These are phyloP conservation scores for Cynodonichthys magdalenae DNA, from an alignment of 2,797 vertebrate species.

Conservation along the genomic window DNA sequence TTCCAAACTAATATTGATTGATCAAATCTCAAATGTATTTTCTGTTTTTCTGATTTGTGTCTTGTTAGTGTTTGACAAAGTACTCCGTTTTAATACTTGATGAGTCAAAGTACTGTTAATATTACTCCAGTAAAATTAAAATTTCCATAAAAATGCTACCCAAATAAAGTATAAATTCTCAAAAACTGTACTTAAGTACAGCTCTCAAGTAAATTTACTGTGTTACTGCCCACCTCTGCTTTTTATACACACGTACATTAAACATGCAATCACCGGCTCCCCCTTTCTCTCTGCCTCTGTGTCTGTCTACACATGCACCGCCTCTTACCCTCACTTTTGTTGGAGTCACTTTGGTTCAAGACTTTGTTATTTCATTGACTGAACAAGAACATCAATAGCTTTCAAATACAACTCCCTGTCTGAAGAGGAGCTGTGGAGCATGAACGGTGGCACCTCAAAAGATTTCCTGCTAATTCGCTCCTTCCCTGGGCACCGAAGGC, in stretches of 20 bases:
- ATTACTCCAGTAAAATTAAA: no score
- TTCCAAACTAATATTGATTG: constrained; percentile 28
- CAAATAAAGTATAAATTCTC: no score
- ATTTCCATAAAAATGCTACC: no score
- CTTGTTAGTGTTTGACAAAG: background rate
- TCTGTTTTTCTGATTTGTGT: constrained; percentile 2
- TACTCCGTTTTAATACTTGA: no score
- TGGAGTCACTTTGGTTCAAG: constrained; percentile 75
- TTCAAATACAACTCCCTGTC: constrained; percentile 80
- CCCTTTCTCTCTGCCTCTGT: constrained; percentile 10
- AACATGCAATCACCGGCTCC: constrained; percentile 29
- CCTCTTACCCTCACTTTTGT: constrained; percentile 59
- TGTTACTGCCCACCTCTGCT: no score
- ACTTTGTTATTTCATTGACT: constrained; percentile 82
- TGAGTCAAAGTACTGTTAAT: background rate
- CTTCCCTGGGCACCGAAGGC: constrained; percentile 57
- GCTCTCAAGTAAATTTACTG: no score
- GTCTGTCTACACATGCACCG: constrained; percentile 18
- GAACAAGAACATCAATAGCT: constrained; percentile 77
- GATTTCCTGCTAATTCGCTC: constrained; percentile 73
- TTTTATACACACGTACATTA: constrained; percentile 8
- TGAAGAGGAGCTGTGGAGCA: constrained; percentile 76
- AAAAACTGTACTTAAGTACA: no score
- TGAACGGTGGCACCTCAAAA: constrained; percentile 77
- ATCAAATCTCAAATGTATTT: constrained; percentile 27